These are phyloP conservation scores for Tiliacea aurago DNA, from an alignment of 2,888 invertebrate genomes.

Conservation along the genomic window DNA sequence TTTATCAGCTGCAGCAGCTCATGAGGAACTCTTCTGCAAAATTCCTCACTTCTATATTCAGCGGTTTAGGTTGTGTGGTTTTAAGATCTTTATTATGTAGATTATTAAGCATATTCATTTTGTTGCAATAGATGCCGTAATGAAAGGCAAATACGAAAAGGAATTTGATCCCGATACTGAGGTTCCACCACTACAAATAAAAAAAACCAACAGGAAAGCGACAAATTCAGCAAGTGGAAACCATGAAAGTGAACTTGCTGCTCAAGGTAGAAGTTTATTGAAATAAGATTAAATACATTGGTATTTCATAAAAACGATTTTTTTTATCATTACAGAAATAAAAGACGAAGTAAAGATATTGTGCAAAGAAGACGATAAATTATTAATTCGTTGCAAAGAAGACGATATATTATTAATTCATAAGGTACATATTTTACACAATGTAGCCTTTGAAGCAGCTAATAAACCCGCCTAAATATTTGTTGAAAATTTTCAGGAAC, in stretches of 20 bases:
- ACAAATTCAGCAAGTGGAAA: constrained; percentile 55
- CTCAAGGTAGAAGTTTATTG: constrained; percentile 10
- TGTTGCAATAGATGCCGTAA: constrained; percentile 11
- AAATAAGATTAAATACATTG: not conserved
- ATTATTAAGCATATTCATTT: not conserved
- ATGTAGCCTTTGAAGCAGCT: not conserved
- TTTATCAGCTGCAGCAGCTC: too few species aligned
- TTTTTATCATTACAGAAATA: constrained; percentile 19
- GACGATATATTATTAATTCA: not conserved
- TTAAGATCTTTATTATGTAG: not conserved
- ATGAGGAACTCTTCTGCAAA: too few species aligned
- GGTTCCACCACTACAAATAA: constrained; percentile 14
- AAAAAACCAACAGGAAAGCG: not conserved
- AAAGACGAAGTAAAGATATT: not conserved
- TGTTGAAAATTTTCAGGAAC: constrained; percentile 32
- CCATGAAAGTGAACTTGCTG: constrained; percentile 4
- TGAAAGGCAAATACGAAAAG: constrained; percentile 27
- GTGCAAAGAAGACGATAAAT: not conserved
- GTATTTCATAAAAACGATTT: not conserved
- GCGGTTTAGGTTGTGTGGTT: too few species aligned
- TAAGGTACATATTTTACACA: constrained; percentile 33
- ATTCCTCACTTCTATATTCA: too few species aligned
- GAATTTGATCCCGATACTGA: constrained; percentile 22
- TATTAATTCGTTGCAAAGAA: not conserved
- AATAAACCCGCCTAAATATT: not conserved